Base-by-base conservation (phyloP, 2,797 vertebrate species). In the Xenentodon cancila region DNA sequence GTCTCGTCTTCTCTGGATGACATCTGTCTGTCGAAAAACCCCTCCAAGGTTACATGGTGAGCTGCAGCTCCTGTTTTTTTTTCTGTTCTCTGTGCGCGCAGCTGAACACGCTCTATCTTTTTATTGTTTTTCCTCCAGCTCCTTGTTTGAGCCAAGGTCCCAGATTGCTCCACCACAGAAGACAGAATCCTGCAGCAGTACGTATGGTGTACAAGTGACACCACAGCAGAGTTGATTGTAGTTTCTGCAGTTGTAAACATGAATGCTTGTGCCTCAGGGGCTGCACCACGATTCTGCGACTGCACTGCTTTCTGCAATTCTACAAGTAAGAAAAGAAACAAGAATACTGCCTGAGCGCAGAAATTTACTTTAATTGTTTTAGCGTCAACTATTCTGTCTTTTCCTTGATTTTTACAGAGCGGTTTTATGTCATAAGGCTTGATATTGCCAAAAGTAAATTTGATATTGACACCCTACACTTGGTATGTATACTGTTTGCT, bases 391-490 rank as follows among this genome's bases (percentile, higher is more conserved):
- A 2, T 9, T 32, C 9, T 64, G 2, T n/a, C 30, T 30, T 52
- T 19, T 48, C 9, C 20, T 53, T 57, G 32, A 9, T 32, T 18
- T 75, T 25, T 25, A 65, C 57, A 93, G 92, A 66, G 0, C 74
- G 72, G n/a, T 87, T 90, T 73, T 92, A 87, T 46, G 71, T 85
- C 27, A 20, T 85, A 11, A 50, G 19, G 16, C 52, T 93, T 20
- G 70, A 68, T 4, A 68, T 92, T 27, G 68, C 0, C 32, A 75
- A 19, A 9, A 1, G 21, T 0, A 15, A 19, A n/a, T 34, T 81
- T 2, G 59, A 43, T 2, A 13, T 71, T 4, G 1, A 12, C 0
- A 0, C 21, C 9, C 5, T 91, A 0, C 11, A 0, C 5, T 9
- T 71, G 80, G 92, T 93, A 71, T 43, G 88, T 83, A 50, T 9